Percentiles rank a stretch among this genome's conserved stretches.
Conservation (phyloP, 2,888 invertebrate genomes). For the Clanis bilineata region DNA sequence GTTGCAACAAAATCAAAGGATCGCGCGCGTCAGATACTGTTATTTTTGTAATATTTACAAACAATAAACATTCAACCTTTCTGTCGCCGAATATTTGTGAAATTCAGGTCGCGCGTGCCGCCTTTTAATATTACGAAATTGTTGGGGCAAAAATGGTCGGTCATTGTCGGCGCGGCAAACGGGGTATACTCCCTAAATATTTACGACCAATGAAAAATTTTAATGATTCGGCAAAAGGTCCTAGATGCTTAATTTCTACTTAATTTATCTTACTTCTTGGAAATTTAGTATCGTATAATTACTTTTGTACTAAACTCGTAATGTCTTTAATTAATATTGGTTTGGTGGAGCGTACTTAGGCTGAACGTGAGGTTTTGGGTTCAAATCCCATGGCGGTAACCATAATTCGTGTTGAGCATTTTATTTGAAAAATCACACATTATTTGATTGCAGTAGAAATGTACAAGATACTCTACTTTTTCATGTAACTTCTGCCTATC, state of each 20-base stretch:
- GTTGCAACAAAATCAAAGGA: no score
- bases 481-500: no score
- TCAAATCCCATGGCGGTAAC: no score
- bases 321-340: neutral
- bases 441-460: no score
- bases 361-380: no score
- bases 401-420: no score
- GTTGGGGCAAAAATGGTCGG: neutral
- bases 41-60: no score
- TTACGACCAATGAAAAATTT: conserved; percentile 9
- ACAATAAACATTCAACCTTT: no score
- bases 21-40: no score
- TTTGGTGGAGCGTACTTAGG: no score
- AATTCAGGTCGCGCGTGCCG: neutral
- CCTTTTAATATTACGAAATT: conserved; percentile 5
- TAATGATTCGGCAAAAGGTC: conserved; percentile 4
- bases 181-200: neutral
- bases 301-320: neutral
- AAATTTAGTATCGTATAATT: conserved; percentile 1
- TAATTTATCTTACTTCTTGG: conserved; percentile 3
- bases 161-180: neutral
- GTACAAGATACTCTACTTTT: no score
- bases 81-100: neutral
- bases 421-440: no score
- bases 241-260: conserved; percentile 4